Evolutionary conservation across 2,888 invertebrate species (phyloP).

Genomic region (Tiliacea citrago): DNA sequence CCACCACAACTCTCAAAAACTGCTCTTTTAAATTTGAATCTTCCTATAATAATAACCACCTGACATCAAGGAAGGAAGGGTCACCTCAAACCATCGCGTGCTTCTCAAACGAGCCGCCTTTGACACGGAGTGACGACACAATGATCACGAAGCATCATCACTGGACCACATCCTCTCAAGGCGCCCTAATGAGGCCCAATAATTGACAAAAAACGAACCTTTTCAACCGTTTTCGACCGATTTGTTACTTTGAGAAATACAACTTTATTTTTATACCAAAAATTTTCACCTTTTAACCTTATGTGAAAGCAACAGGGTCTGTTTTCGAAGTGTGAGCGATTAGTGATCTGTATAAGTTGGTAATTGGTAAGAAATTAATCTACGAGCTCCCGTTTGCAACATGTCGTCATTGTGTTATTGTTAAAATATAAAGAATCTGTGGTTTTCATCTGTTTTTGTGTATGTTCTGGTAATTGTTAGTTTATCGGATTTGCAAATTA

Average conservation of each 20-base stretch:
- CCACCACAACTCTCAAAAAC: too few relatives aligned
- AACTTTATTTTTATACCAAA: not conserved
- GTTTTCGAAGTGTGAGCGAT: not conserved
- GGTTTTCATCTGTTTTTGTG: conserved; percentile 57
- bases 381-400: conserved; percentile 65
- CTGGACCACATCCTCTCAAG: conserved; percentile 62
- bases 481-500: conserved; percentile 44
- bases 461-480: conserved; percentile 29
- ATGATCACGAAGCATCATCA: conserved; percentile 56
- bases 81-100: conserved; percentile 46
- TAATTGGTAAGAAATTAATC: conserved; percentile 57
- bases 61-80: conserved; percentile 13
- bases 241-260: conserved; percentile 40
- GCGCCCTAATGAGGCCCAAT: conserved; percentile 56
- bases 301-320: rapidly evolving
- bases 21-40: not conserved
- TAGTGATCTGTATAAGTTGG: not conserved
- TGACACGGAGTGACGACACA: conserved; percentile 56
- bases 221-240: conserved; percentile 47
- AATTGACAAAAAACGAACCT: conserved; percentile 55
- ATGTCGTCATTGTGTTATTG: conserved; percentile 56
- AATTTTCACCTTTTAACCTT: not conserved
- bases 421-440: conserved; percentile 44
- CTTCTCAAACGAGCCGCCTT: conserved; percentile 42
- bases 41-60: not conserved